Percentiles rank a stretch among this genome's conserved stretches.
Conservation (phyloP, 2,797 vertebrate genomes). For the Squalus acanthias region DNA sequence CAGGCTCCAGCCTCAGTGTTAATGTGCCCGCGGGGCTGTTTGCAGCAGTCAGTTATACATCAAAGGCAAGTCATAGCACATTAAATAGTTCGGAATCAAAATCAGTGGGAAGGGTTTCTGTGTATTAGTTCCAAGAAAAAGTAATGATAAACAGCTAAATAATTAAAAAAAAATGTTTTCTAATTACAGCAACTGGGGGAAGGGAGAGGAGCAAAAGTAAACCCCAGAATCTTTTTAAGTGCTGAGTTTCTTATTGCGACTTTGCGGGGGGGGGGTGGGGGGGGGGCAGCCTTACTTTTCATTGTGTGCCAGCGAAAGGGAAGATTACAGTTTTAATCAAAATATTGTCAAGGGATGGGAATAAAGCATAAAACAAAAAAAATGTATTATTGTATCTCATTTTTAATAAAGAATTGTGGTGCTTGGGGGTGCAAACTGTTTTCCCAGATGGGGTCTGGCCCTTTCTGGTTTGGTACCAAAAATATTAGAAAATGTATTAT, state of each 20-base stretch:
- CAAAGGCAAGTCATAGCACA: constrained; percentile 19
- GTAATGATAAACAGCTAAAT: neutral
- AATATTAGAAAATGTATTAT: neutral
- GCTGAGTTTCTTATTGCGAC: neutral
- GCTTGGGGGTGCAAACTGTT: neutral
- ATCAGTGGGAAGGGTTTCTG: neutral
- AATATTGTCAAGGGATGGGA: neutral
- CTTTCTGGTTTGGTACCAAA: neutral
- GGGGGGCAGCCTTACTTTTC: neutral
- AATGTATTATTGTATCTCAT: neutral
- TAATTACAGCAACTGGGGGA: neutral
- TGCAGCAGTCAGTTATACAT: neutral
- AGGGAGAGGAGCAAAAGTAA: neutral
- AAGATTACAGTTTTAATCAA: neutral
- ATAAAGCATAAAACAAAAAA: neutral
- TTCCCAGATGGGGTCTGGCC: neutral
- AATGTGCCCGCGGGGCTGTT: neutral
- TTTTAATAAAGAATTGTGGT: neutral
- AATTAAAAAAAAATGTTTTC: too few species aligned
- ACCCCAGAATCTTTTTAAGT: neutral
- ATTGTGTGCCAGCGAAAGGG: neutral
- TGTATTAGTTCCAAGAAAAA: neutral
- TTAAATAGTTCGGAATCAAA: neutral
- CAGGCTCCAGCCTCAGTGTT: neutral
- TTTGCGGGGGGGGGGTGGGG: neutral